These are phyloP conservation scores for Hyperopisus bebe DNA, from an alignment of 2,113 vertebrate genomes.

Conservation along the genomic window DNA sequence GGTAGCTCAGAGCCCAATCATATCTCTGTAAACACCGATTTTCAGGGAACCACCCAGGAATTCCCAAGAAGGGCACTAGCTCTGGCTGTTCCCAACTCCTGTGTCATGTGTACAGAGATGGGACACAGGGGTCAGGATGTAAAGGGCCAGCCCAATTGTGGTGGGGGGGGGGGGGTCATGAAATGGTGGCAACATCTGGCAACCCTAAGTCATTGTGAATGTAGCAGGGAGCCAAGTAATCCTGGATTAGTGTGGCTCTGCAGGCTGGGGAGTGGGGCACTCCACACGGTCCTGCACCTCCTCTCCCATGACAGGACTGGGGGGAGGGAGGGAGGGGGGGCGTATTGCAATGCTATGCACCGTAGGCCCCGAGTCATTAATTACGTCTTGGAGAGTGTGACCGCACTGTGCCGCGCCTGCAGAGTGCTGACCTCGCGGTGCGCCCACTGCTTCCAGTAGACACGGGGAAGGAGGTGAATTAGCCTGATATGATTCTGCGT, in stretches of 20 bases:
- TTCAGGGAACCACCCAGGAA: not conserved
- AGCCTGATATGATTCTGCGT: not conserved
- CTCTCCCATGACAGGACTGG: constrained; percentile 2
- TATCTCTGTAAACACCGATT: not conserved
- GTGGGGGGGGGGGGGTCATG: not conserved
- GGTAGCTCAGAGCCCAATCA: not conserved
- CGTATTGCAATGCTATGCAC: constrained; percentile 23
- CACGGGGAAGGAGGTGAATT: not conserved
- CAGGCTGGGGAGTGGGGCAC: not conserved
- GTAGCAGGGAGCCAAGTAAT: not conserved
- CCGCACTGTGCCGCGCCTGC: not conserved
- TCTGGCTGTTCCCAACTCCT: not conserved
- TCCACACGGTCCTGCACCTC: not conserved
- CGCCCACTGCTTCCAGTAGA: not conserved
- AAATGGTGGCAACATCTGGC: not conserved
- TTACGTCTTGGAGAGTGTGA: constrained; percentile 20
- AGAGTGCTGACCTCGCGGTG: constrained; percentile 19
- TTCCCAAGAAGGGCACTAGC: not conserved
- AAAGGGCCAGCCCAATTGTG: not conserved
- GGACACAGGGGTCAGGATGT: not conserved
- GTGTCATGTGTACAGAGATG: not conserved
- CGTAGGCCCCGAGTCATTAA: constrained; percentile 25
- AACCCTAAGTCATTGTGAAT: not conserved
- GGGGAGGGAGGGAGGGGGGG: not conserved
- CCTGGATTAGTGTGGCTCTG: not conserved